Evolutionary conservation across 2,888 invertebrate genomes (phyloP), one percentile per base, ranked within the genome.

Genomic region (Tupiocoris notatus): DNA sequence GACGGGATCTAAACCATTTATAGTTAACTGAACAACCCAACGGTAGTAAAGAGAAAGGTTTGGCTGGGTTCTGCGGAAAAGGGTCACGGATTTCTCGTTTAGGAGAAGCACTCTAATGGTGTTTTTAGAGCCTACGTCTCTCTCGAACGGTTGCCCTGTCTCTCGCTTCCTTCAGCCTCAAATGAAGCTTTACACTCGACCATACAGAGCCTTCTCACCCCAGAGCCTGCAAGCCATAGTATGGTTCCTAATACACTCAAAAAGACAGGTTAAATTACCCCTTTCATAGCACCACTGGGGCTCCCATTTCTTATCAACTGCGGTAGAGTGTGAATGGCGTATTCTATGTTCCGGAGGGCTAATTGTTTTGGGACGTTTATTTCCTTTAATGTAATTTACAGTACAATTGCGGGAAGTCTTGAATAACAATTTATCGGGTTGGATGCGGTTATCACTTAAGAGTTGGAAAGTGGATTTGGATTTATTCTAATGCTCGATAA

Each of bases 201-300:
- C 70, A 59, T 70, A 70, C 70, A 70, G 22, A 59, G 24, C 25
- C 24, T 17, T 18, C 59, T 22, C 70, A 12, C 6, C 39, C 39
- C 39, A 7, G 39, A 39, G 12, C 12, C 12, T 12, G 12, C 39
- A 12, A 39, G 3, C 39, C 39, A 39, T 39, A 12, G 39, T 39
- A 7, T 12, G 39, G 39, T 39, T 39, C 59, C 70, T 70, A 70
- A 70, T 70, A 59, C 24, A 25, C 70, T 23, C 70, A 70, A 58
- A 70, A 70, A 70, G 70, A 70, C 70, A 70, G 58, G 59, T 70
- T 70, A 58, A 70, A 70, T 59, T 70, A 59, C 70, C 70, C 54
- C 25, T 70, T 17, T 59, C 25, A 70, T 70, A 1, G 39, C 57
- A 12, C 39, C 39, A 39, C 39, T 39, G 39, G 39, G 39, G 39